phyloP scores from a whole-genome alignment of 2,888 invertebrate species.

The Fragum sueziense region DNA sequence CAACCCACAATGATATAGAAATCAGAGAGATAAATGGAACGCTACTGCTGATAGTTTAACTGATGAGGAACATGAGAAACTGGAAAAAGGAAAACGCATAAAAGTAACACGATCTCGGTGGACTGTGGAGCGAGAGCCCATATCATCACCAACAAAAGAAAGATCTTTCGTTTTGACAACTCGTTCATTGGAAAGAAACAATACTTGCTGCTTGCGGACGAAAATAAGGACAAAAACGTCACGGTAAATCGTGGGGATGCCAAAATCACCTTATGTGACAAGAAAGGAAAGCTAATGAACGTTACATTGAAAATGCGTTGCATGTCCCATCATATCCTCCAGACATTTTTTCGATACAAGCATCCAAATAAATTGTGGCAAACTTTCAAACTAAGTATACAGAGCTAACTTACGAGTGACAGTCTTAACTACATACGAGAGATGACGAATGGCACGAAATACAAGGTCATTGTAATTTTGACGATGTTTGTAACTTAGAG shows the following conservation, averaged over 20 bases:
- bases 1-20: no score
- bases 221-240: conserved; percentile 34
- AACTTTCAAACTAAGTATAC: conserved; percentile 37
- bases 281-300: conserved; percentile 5
- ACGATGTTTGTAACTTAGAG: conserved; percentile 37
- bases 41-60: no score
- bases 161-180: conserved; percentile 49
- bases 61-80: no score
- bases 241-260: conserved; percentile 36
- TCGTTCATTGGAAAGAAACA: conserved; percentile 53
- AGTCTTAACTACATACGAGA: conserved; percentile 27
- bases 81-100: no score
- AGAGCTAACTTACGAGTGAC: not conserved
- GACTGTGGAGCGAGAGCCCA: conserved; percentile 62
- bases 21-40: no score
- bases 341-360: conserved; percentile 62
- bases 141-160: conserved; percentile 52
- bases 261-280: conserved; percentile 26
- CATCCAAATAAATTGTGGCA: conserved; percentile 26
- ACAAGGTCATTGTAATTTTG: conserved; percentile 54
- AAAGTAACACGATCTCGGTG: conserved; percentile 33
- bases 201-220: conserved; percentile 58
- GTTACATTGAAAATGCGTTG: conserved; percentile 45
- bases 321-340: conserved; percentile 47
- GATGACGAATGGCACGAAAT: conserved; percentile 27